Conservation (phyloP, 2,888 invertebrate genomes). For the Norana najaformis region DNA sequence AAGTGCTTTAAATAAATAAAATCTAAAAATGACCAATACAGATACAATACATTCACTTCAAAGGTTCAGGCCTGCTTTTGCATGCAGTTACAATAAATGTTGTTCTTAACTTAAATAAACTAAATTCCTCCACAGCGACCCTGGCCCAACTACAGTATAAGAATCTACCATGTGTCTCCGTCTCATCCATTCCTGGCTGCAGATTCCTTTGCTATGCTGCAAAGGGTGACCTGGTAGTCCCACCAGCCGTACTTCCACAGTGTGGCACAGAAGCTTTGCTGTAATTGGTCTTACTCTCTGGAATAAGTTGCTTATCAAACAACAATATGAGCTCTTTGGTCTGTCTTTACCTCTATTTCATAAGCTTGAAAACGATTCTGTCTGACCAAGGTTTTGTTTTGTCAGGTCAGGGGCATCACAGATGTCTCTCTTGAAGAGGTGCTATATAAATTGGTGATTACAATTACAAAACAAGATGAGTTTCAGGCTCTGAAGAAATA, state of each 20-base stretch:
- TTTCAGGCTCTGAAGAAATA: neutral
- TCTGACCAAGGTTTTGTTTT: no score
- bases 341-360: no score
- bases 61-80: neutral
- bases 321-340: no score
- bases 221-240: no score
- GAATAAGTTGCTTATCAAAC: no score
- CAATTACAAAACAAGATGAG: neutral
- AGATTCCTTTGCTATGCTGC: no score
- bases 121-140: neutral
- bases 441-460: neutral
- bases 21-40: no score
- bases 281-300: no score
- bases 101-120: neutral
- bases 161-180: neutral
- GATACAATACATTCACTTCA: neutral
- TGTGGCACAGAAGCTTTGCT: neutral
- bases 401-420: neutral
- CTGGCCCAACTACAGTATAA: neutral
- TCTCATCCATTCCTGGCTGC: neutral
- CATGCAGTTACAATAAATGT: neutral
- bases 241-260: no score
- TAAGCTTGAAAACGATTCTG: no score
- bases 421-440: neutral
- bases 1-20: no score